Base-by-base conservation (phyloP, 2,888 invertebrate species). In the Drosophila longiperda region DNA sequence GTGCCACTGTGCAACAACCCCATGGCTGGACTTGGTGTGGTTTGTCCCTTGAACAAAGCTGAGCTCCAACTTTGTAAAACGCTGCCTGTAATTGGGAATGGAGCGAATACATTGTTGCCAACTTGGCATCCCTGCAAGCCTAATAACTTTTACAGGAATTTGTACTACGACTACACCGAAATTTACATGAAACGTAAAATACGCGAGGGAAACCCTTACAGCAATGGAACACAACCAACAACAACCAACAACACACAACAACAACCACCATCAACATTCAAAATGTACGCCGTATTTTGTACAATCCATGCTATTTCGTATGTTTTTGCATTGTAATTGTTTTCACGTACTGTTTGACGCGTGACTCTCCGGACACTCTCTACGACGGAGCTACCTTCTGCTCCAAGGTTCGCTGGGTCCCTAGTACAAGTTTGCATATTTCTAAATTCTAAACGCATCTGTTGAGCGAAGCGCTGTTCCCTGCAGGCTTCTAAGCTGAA, bases 131-230 rank as follows among this genome's bases (percentile, higher is more conserved):
- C 64, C 91, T 91, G 91, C 17, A 52, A 75, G 82, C 91, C 91
- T 91, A 89, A 72, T 91, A 89, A 77, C 78, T 91, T 91, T 91
- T 91, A 91, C 91, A 91, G 92, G 87, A 91, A 83, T 91, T 91
- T 82, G 87, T 90, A 84, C 85, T 78, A 90, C 89, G 87, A 83
- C 79, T 70, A 84, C 83, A 81, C 59, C 75, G 65, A 78, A 84
- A 75, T 80, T 84, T 87, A 89, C 84, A 86, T 80, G 87, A 45
- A 68, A 77, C 68, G 62, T 73, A 40, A 55, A 50, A 53, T 59
- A 66, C 36, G 66, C 69, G 17, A 67, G 58, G 68, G 53, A 81
- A 81, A 86, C 84, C 86, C 88, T 84, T 87, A 81, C 83, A 79
- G 73, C 68, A 45, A 26, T 8, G 17, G 9, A 26, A 53, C 20